Percentiles rank a stretch among this genome's conserved stretches.
Conservation (phyloP, 2,113 vertebrate genomes). For the Sisor rabdophorus region DNA sequence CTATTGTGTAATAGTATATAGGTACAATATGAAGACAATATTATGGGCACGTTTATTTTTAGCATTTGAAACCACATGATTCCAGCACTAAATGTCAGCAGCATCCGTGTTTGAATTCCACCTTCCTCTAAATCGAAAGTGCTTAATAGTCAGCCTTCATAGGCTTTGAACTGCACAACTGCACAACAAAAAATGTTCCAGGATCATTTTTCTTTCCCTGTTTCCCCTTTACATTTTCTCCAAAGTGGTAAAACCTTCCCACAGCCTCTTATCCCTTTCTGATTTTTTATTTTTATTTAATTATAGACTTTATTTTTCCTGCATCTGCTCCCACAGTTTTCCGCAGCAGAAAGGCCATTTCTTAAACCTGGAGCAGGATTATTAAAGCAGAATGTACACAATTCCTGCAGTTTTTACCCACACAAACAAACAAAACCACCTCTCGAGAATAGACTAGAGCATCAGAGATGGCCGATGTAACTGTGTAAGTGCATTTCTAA, state of each 20-base stretch:
- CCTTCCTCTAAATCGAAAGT: background rate
- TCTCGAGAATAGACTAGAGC: conserved; percentile 26
- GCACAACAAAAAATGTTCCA: conserved; percentile 23
- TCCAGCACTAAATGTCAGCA: conserved; percentile 5
- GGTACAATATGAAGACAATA: background rate
- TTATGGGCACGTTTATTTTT: conserved; percentile 30
- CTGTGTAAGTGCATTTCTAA: background rate
- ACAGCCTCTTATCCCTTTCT: conserved; percentile 37
- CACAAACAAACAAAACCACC: conserved; percentile 25
- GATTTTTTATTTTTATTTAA: conserved; percentile 54
- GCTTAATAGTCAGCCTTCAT: background rate
- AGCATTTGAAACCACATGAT: conserved; percentile 10
- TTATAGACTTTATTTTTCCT: conserved; percentile 43
- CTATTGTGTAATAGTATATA: conserved; percentile 24
- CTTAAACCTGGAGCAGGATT: conserved; percentile 17
- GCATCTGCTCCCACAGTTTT: conserved; percentile 44
- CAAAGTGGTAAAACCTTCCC: conserved; percentile 23
- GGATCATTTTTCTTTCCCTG: conserved; percentile 17
- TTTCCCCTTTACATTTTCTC: conserved; percentile 7
- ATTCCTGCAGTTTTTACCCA: background rate
- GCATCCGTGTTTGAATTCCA: conserved; percentile 1
- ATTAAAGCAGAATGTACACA: conserved; percentile 2
- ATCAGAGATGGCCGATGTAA: conserved; percentile 26
- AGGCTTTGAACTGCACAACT: conserved; percentile 6
- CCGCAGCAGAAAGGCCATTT: conserved; percentile 20